phyloP scores from a whole-genome alignment of 2,888 invertebrate genomes.

The Drosophila testacea region DNA sequence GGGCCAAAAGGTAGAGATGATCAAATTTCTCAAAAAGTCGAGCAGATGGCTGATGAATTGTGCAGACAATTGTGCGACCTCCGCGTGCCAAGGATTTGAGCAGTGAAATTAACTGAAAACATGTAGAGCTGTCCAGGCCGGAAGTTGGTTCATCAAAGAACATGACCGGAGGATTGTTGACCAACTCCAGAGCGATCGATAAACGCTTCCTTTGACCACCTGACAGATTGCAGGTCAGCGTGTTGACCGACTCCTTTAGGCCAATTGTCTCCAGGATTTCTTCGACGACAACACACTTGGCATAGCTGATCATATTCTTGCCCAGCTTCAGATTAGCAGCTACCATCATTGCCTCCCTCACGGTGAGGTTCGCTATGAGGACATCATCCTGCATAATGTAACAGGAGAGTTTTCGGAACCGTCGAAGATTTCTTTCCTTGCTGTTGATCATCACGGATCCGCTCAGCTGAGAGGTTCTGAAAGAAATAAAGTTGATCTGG shows the following conservation, averaged over 20 bases:
- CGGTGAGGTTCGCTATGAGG: slow-evolving; percentile 94
- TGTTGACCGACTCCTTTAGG: slow-evolving; percentile 91
- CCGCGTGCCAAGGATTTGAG: slow-evolving; percentile 95
- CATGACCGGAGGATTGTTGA: slow-evolving; percentile 98
- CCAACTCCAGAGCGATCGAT: slow-evolving; percentile 96
- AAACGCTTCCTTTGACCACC: slow-evolving; percentile 96
- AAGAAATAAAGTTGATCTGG: background rate
- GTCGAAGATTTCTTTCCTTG: slow-evolving; percentile 92
- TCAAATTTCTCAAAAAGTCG: slow-evolving; percentile 98
- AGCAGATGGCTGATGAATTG: slow-evolving; percentile 98
- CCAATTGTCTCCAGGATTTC: slow-evolving; percentile 95
- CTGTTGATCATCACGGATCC: slow-evolving; percentile 95
- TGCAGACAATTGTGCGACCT: slow-evolving; percentile 96
- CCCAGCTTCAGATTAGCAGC: slow-evolving; percentile 97
- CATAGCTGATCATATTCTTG: slow-evolving; percentile 89
- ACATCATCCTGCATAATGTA: slow-evolving; percentile 99
- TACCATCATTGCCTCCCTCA: slow-evolving; percentile 95
- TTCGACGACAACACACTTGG: slow-evolving; percentile 92
- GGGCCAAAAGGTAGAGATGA: slow-evolving; percentile 94
- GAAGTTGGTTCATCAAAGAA: slow-evolving; percentile 98
- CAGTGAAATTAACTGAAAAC: slow-evolving; percentile 95
- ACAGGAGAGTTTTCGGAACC: slow-evolving; percentile 96
- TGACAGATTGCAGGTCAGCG: slow-evolving; percentile 92
- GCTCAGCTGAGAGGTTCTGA: slow-evolving; percentile 92
- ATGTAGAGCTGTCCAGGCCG: slow-evolving; percentile 97